Evolutionary conservation across 2,888 invertebrate genomes (phyloP).

Genomic region (Noctua comes): DNA sequence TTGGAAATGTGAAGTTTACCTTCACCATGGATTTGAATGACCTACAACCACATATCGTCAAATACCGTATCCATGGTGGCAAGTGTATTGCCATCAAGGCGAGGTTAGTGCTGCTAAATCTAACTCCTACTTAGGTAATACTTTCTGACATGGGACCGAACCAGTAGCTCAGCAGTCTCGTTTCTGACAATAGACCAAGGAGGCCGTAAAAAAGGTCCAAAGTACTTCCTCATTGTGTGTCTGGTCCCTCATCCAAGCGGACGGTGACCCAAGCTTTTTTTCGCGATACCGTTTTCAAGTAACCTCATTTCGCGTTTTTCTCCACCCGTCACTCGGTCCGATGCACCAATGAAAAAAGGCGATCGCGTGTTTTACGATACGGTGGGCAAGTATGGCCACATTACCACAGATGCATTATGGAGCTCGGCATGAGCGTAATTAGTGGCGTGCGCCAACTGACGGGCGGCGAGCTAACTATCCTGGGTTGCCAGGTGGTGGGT

Average conservation of each 20-base stretch:
- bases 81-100: background rate
- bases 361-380: conserved; percentile 81
- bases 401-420: conserved; percentile 80
- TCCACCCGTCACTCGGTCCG: conserved; percentile 78
- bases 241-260: conserved; percentile 59
- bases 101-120: background rate
- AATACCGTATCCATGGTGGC: background rate
- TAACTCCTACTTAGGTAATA: background rate
- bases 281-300: conserved; percentile 75
- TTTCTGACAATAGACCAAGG: background rate
- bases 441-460: conserved; percentile 59
- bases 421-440: conserved; percentile 70
- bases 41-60: background rate
- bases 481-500: conserved; percentile 54
- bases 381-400: conserved; percentile 72
- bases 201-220: background rate
- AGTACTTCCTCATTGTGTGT: conserved; percentile 29
- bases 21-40: background rate
- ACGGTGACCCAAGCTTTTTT: conserved; percentile 73
- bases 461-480: conserved; percentile 46
- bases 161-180: background rate
- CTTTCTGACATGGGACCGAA: background rate
- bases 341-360: conserved; percentile 81
- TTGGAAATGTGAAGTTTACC: background rate
- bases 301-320: conserved; percentile 84